Conservation (phyloP, 2,797 vertebrate genomes). For the Kryptopterus vitreolus region DNA sequence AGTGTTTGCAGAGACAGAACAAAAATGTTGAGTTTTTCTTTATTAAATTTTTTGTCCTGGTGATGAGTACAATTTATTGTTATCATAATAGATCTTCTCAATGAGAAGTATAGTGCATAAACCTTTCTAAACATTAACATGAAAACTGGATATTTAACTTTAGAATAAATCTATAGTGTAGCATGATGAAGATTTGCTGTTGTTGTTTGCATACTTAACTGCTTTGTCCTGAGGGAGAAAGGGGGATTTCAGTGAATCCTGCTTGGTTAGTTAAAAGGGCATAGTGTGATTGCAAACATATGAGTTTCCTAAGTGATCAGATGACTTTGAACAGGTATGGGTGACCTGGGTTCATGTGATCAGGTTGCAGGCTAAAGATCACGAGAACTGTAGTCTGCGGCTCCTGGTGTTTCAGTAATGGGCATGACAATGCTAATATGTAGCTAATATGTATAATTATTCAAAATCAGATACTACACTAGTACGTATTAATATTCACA, state of each 20-base stretch:
- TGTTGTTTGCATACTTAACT: neutral
- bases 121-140: too few relatives aligned
- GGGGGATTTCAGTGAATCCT: neutral
- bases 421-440: neutral
- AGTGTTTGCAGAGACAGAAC: neutral
- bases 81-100: neutral
- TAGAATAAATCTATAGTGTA: neutral
- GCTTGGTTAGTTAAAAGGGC: neutral
- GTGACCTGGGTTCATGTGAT: neutral
- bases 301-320: neutral
- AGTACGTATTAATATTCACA: neutral
- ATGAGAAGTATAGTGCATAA: neutral
- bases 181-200: neutral
- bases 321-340: neutral
- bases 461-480: neutral
- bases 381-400: neutral
- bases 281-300: neutral
- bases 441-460: slow-evolving; percentile 5
- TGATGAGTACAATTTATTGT: neutral
- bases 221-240: neutral
- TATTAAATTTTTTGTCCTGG: neutral
- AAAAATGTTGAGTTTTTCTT: neutral
- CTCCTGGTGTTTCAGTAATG: neutral
- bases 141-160: neutral
- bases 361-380: neutral